A percentile compares a stretch with the other conserved stretches of the same genome.
These are phyloP conservation scores for Eulacestoma nigropectus DNA, from an alignment of 2,113 vertebrate genomes.

Conservation along the genomic window DNA sequence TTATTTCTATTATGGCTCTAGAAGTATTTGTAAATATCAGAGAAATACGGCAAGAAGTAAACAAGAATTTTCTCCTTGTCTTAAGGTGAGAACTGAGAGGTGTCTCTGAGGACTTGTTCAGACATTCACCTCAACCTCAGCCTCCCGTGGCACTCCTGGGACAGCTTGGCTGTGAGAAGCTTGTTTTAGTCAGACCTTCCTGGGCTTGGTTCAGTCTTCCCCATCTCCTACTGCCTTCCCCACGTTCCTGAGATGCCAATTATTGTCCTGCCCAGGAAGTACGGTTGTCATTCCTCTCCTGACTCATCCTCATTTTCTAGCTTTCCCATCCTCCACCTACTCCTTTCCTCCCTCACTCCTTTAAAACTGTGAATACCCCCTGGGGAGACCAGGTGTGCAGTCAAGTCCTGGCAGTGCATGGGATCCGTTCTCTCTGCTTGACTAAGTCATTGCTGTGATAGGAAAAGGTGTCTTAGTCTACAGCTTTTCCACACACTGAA, in stretches of 20 bases:
- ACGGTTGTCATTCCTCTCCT: neutral
- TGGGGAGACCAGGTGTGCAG: neutral
- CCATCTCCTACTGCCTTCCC: neutral
- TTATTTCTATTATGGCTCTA: neutral
- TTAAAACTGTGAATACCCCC: neutral
- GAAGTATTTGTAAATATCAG: neutral
- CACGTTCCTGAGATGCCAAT: neutral
- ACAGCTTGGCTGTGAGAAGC: neutral
- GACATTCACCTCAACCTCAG: neutral
- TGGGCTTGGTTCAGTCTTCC: neutral
- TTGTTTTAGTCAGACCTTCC: neutral
- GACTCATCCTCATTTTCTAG: neutral
- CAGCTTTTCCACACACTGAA: neutral
- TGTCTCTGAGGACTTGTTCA: neutral
- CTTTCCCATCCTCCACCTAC: neutral
- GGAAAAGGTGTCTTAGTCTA: neutral
- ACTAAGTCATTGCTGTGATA: neutral
- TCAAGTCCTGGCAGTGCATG: neutral
- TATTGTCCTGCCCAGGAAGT: conserved; percentile 48
- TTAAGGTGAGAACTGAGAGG: neutral
- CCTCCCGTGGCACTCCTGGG: neutral
- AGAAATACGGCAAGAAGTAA: neutral
- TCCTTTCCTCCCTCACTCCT: neutral
- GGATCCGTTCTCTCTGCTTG: neutral
- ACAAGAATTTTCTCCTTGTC: neutral